Percentiles rank a stretch among this genome's conserved stretches.
These are phyloP conservation scores for Mus caroli DNA, from an alignment of 2,797 vertebrate genomes.

Conservation along the genomic window DNA sequence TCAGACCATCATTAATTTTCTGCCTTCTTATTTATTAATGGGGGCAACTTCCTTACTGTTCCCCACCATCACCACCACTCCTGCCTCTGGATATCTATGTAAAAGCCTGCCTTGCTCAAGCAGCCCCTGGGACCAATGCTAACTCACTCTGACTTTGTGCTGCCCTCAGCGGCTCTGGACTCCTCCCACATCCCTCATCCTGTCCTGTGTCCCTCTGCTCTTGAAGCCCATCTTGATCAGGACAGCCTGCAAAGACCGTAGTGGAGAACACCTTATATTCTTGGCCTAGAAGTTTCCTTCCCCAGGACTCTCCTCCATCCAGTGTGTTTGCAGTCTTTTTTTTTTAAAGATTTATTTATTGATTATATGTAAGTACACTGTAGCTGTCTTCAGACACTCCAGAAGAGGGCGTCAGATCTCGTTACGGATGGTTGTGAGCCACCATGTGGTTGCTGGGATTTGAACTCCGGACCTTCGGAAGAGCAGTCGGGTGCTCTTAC, in stretches of 20 bases:
- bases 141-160: conserved; percentile 82
- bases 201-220: background rate
- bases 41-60: conserved; percentile 84
- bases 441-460: too few species aligned
- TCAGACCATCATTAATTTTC: conserved; percentile 87
- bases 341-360: too few species aligned
- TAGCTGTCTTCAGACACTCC: too few species aligned
- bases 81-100: conserved; percentile 79
- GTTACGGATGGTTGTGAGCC: too few species aligned
- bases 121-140: conserved; percentile 76
- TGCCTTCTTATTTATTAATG: conserved; percentile 88
- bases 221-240: background rate
- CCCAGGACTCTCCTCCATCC: background rate
- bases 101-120: conserved; percentile 83
- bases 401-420: too few species aligned
- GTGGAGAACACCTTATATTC: accelerated
- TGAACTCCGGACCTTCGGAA: too few species aligned
- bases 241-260: background rate
- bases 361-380: too few species aligned
- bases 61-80: too few species aligned
- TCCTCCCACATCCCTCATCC: background rate
- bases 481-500: too few species aligned
- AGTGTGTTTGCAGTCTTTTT: background rate
- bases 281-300: conserved; percentile 13
- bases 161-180: conserved; percentile 79